Conservation (phyloP, 2,113 vertebrate genomes). For the Proterorhinus semilunaris region DNA sequence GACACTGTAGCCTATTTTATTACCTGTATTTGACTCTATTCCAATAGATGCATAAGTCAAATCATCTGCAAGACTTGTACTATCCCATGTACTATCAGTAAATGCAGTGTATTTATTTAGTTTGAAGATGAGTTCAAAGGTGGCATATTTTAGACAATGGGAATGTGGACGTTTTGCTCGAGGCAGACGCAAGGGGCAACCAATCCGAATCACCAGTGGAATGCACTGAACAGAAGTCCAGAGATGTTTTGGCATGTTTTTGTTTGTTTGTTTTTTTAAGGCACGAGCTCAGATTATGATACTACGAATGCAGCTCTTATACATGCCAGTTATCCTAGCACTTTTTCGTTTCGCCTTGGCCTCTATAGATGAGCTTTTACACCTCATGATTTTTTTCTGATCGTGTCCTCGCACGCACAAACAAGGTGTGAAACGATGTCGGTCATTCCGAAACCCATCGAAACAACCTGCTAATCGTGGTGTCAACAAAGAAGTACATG, state of each 20-base stretch:
- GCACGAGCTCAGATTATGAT: too few species aligned
- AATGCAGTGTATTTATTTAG: neutral
- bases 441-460: slow-evolving; percentile 49
- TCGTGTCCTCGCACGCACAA: slow-evolving; percentile 44
- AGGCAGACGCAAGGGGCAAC: slow-evolving; percentile 28
- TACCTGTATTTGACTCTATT: too few species aligned
- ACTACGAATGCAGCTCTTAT: too few species aligned
- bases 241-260: neutral
- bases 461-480: slow-evolving; percentile 67
- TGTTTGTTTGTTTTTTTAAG: too few species aligned
- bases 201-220: neutral
- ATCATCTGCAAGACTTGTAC: too few species aligned
- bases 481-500: slow-evolving; percentile 65
- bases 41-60: too few species aligned
- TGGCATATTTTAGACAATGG: neutral
- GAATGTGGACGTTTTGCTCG: neutral
- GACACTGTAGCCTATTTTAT: too few species aligned
- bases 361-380: neutral
- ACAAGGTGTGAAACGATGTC: slow-evolving; percentile 38
- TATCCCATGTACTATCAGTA: neutral
- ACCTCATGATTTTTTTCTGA: neutral
- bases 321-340: too few species aligned
- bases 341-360: slow-evolving; percentile 20
- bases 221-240: neutral
- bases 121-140: neutral